Base-by-base conservation (phyloP, 2,888 invertebrate species). In the Entomobrya multifasciata region DNA sequence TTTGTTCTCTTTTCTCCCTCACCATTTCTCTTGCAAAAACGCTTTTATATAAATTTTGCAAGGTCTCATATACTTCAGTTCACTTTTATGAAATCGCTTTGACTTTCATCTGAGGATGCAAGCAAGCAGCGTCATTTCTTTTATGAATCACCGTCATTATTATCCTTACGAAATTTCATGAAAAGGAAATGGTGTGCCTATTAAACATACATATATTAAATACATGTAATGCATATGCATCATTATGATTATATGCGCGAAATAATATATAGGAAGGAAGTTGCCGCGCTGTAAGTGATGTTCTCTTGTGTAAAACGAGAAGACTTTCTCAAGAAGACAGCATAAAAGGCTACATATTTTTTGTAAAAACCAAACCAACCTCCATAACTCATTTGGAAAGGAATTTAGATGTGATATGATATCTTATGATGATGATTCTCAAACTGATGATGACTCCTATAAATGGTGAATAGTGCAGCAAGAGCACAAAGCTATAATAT, bases 361-460 rank as follows among this genome's bases (percentile, higher is more conserved):
- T n/a, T 52, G 52, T 17, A n/a, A n/a, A 2, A 52, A 1, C 52
- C 36, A 36, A 36, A 52, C n/a, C 17, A 52, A 52, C n/a, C 52
- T 52, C 52, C 52, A 52, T 52, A 52, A 52, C 17, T 52, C 52
- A 52, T 52, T 52, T 52, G 5, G 52, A 52, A 47, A 52, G 17
- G 52, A 8, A 36, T 52, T 17, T 11, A 2, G 52, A 52, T 52
- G 6, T 52, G 52, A 52, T 52, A 52, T 52, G 47, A 47, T 47
- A 11, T 52, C 52, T 52, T 17, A 17, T 52, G 15, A 15, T 52
- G 52, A 5, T 52, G 52, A n/a, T 52, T 6, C 52, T 52, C 17
- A 15, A n/a, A 6, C 52, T n/a, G 15, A 52, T 52, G 17, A n/a
- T n/a, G n/a, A n/a, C n/a, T n/a, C n/a, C n/a, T n/a, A n/a, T n/a